Evolutionary conservation across 2,888 invertebrate species (phyloP).

Genomic region (Tethea ocularis): DNA sequence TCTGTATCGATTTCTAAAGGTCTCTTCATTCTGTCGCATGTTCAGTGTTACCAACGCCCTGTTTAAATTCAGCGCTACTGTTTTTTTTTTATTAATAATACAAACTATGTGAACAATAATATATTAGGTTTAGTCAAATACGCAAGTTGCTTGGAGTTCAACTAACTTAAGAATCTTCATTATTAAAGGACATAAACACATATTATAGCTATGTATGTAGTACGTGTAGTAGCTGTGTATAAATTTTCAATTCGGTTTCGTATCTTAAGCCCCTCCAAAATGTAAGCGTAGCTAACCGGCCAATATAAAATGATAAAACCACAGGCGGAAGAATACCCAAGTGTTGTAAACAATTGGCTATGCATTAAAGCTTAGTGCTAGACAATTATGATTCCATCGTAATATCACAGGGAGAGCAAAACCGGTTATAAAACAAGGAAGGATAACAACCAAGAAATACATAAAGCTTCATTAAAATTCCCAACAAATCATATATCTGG

Average conservation of each 20-base stretch:
- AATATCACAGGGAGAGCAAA: conserved; percentile 17
- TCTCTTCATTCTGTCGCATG: background rate
- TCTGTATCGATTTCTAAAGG: background rate
- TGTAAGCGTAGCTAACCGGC: background rate
- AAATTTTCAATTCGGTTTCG: too few species aligned
- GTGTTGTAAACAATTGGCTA: conserved; percentile 5
- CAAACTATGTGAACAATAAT: background rate
- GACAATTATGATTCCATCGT: conserved; percentile 5
- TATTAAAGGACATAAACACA: too few species aligned
- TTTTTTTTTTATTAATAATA: background rate
- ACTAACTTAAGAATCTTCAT: too few species aligned
- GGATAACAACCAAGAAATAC: conserved; percentile 26
- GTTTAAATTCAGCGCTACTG: background rate
- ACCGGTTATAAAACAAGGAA: conserved; percentile 30
- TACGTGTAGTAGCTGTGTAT: too few species aligned
- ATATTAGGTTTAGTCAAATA: too few species aligned
- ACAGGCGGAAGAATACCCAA: background rate
- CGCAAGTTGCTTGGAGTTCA: too few species aligned
- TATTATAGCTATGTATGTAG: too few species aligned
- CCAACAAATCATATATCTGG: conserved; percentile 55
- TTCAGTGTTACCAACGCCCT: background rate
- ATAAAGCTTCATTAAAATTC: conserved; percentile 55
- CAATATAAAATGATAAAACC: background rate
- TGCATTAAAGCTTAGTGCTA: background rate
- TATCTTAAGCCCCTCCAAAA: background rate